phyloP scores from a whole-genome alignment of 2,797 vertebrate species.

The Pseudotriccus pelzelni region DNA sequence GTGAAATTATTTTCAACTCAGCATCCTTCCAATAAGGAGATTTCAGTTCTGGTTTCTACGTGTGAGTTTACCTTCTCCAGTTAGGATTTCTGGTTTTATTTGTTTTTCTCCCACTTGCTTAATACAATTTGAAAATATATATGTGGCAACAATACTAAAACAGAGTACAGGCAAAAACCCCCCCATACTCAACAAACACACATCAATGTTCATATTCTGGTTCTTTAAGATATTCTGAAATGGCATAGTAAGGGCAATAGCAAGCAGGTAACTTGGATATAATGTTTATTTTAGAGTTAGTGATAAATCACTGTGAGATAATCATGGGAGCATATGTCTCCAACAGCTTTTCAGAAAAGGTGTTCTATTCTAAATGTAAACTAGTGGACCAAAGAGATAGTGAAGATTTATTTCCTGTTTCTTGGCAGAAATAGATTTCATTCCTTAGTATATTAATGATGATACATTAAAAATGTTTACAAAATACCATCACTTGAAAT shows the following conservation, averaged over 20 bases:
- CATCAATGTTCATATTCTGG: background rate
- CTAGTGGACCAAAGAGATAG: constrained; percentile 72
- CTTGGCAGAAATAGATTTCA: constrained; percentile 71
- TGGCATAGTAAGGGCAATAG: constrained; percentile 12
- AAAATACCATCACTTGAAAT: constrained; percentile 70
- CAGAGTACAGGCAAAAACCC: background rate
- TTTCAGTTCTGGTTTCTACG: background rate
- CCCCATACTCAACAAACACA: background rate
- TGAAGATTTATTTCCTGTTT: constrained; percentile 76
- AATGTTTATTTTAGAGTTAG: constrained; percentile 64
- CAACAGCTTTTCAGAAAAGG: constrained; percentile 72
- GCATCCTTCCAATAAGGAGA: background rate
- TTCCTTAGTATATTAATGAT: constrained; percentile 76
- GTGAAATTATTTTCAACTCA: background rate
- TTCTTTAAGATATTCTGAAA: constrained; percentile 53
- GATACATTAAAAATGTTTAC: constrained; percentile 76
- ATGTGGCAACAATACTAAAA: background rate
- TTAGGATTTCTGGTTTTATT: background rate
- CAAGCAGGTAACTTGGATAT: constrained; percentile 56
- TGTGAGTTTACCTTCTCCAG: background rate
- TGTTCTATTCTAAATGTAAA: constrained; percentile 63
- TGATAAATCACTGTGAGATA: constrained; percentile 73
- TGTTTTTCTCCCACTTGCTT: background rate
- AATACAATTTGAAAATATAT: background rate
- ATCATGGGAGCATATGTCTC: constrained; percentile 72